These are phyloP conservation scores for Geopemphigus sp. DNA, from an alignment of 1,140 invertebrate genomes.

Conservation along the genomic window DNA sequence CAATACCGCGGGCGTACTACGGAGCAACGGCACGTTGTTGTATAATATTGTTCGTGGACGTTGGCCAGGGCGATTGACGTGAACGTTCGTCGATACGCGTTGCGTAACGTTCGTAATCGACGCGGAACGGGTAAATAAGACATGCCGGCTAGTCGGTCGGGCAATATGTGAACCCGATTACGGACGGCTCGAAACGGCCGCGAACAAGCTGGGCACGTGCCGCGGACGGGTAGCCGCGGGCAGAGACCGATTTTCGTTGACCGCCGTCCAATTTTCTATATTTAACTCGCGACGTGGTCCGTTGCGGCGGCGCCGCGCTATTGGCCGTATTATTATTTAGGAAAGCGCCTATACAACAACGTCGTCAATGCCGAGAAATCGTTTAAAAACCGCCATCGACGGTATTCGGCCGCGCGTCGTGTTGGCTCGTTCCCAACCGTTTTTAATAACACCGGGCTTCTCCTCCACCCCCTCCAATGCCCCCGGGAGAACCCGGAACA, in stretches of 20 bases:
- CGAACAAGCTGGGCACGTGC: background rate
- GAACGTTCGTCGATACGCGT: background rate
- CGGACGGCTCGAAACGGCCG: background rate
- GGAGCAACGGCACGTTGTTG: too few relatives aligned
- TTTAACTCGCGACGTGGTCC: background rate
- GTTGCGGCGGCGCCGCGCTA: background rate
- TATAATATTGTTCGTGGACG: background rate
- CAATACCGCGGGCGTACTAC: too few relatives aligned
- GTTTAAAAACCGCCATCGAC: background rate
- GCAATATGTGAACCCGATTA: conserved; percentile 17
- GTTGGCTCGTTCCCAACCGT: conserved; percentile 2
- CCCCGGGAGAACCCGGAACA: too few relatives aligned
- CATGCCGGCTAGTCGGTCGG: background rate
- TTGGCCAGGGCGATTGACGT: background rate
- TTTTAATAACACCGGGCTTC: background rate
- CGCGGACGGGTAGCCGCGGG: too few relatives aligned
- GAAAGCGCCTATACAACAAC: conserved; percentile 9
- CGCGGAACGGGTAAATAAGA: background rate
- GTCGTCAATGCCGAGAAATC: background rate
- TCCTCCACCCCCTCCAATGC: too few relatives aligned
- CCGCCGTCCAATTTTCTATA: conserved; percentile 38
- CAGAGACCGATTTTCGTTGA: conserved; percentile 26
- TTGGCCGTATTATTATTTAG: conserved; percentile 21
- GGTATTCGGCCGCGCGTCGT: background rate
- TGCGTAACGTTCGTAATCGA: too few relatives aligned